phyloP scores from a whole-genome alignment of 2,888 invertebrate species.

The Lordiphosa andalusiaca region DNA sequence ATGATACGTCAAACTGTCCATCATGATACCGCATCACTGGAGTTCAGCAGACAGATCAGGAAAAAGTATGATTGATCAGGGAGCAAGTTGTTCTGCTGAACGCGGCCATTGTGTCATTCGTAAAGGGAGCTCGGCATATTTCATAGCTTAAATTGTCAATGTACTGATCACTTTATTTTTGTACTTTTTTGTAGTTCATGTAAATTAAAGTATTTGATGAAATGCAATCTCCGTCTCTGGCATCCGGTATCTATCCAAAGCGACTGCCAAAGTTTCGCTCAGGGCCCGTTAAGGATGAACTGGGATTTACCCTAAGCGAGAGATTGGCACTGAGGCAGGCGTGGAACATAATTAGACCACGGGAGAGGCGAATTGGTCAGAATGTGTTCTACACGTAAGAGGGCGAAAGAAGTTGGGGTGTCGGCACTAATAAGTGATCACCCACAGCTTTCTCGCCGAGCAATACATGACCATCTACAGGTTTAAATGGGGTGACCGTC shows the following conservation, averaged over 20 bases:
- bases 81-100: too few species aligned
- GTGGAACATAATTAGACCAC: conserved; percentile 51
- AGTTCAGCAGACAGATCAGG: too few species aligned
- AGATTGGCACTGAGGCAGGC: conserved; percentile 55
- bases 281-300: conserved; percentile 44
- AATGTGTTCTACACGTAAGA: conserved; percentile 50
- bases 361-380: conserved; percentile 38
- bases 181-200: not conserved
- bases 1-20: too few species aligned
- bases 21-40: too few species aligned
- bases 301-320: conserved; percentile 58
- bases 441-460: conserved; percentile 58
- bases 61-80: too few species aligned
- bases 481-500: conserved; percentile 47
- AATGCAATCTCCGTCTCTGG: not conserved
- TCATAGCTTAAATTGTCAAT: too few species aligned
- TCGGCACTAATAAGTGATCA: too few species aligned
- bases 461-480: conserved; percentile 43
- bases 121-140: too few species aligned
- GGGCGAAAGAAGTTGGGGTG: accelerated
- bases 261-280: conserved; percentile 69
- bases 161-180: not conserved
- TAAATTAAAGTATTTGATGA: not conserved
- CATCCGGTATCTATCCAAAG: conserved; percentile 35
- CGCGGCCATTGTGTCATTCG: too few species aligned